phyloP scores from a whole-genome alignment of 2,888 invertebrate species.

The Flexamia atlantica region DNA sequence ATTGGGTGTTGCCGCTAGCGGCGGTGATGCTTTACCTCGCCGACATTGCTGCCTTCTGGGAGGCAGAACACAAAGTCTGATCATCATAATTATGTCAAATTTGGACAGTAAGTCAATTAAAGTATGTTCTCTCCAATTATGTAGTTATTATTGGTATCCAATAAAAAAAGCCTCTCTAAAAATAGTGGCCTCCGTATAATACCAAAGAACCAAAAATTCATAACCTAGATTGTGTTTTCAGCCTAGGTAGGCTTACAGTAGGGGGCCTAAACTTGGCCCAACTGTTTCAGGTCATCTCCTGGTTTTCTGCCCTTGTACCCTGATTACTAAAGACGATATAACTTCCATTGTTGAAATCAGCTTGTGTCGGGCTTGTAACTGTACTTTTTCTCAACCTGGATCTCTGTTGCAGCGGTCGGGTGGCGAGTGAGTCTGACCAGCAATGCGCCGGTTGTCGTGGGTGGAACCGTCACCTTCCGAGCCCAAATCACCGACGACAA shows the following conservation, averaged over 20 bases:
- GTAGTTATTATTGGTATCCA: too few species aligned
- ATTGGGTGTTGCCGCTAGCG: too few species aligned
- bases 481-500: constrained; percentile 77
- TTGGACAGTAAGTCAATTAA: too few species aligned
- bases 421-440: constrained; percentile 78
- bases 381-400: not conserved
- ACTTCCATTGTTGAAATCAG: not conserved
- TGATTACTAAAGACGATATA: not conserved
- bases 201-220: too few species aligned
- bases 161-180: too few species aligned
- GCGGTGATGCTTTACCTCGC: too few species aligned
- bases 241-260: not conserved
- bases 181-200: too few species aligned
- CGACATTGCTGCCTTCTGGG: too few species aligned
- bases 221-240: too few species aligned
- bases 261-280: not conserved
- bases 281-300: not conserved
- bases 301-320: not conserved
- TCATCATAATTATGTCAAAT: too few species aligned
- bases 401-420: constrained; percentile 18
- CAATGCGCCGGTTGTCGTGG: constrained; percentile 84
- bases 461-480: constrained; percentile 84
- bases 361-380: not conserved
- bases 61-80: too few species aligned
- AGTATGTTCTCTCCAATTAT: too few species aligned